phyloP scores from a whole-genome alignment of 2,888 invertebrate genomes.

The Arge pagana region DNA sequence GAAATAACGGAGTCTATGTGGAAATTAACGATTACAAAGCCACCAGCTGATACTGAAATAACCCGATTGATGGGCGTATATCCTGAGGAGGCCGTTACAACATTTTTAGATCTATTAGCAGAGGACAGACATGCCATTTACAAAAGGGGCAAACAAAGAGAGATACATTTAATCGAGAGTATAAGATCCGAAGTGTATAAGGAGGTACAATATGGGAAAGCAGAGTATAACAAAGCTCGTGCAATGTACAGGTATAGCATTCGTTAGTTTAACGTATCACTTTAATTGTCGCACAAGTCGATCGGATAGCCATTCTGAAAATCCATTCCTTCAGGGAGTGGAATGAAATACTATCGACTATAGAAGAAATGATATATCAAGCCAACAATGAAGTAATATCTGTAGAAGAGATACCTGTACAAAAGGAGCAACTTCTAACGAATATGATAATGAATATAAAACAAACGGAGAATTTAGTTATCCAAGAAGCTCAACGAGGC shows the following conservation, averaged over 20 bases:
- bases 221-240: constrained; percentile 36
- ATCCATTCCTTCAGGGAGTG: constrained; percentile 29
- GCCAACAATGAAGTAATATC: constrained; percentile 26
- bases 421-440: constrained; percentile 27
- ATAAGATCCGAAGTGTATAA: constrained; percentile 35
- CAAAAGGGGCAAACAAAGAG: constrained; percentile 31
- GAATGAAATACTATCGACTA: constrained; percentile 35
- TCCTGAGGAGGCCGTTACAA: constrained; percentile 31
- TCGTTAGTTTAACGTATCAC: not conserved
- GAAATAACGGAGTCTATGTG: constrained; percentile 36
- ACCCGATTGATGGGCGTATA: constrained; percentile 29
- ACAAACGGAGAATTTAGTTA: constrained; percentile 34
- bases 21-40: constrained; percentile 36
- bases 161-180: constrained; percentile 30
- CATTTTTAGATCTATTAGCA: constrained; percentile 34
- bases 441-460: constrained; percentile 34
- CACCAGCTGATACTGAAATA: constrained; percentile 30
- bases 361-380: constrained; percentile 37
- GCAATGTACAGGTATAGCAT: constrained; percentile 32
- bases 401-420: constrained; percentile 21
- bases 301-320: not conserved
- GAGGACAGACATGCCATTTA: constrained; percentile 34
- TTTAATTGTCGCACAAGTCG: too few relatives aligned
- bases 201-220: constrained; percentile 34
- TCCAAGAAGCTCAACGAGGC: constrained; percentile 33